phyloP scores from a whole-genome alignment of 92 coral and sea anemone genomes.

The Actinostola sp. region DNA sequence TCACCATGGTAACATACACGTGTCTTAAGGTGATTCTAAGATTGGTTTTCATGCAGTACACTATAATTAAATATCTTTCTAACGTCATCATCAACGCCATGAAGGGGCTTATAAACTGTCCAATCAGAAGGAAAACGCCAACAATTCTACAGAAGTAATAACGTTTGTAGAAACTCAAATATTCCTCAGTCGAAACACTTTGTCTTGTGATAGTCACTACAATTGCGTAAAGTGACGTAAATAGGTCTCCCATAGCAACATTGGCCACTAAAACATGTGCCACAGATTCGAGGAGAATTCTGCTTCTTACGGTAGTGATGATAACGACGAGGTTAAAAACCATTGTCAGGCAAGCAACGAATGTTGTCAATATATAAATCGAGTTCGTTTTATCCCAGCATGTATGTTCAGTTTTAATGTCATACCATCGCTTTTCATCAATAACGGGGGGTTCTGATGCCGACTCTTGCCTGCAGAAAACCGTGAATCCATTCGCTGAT shows the following conservation, averaged over 20 bases:
- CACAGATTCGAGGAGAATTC: conserved; percentile 1
- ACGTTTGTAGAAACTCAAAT: not conserved
- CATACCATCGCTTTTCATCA: too few species aligned
- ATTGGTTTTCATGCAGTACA: not conserved
- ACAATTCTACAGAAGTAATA: not conserved
- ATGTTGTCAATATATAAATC: too few species aligned
- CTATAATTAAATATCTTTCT: conserved; percentile 4
- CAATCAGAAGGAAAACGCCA: not conserved
- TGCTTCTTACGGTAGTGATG: conserved; percentile 11
- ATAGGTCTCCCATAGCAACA: conserved; percentile 41
- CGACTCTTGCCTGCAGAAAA: too few species aligned
- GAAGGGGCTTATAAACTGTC: not conserved
- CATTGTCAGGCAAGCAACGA: too few species aligned
- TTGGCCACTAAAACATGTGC: conserved; percentile 28
- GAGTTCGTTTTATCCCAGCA: too few species aligned
- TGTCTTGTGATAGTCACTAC: conserved; percentile 7
- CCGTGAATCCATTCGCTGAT: too few species aligned
- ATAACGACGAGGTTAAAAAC: conserved; percentile 26
- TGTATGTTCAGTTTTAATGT: too few species aligned
- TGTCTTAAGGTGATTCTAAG: not conserved
- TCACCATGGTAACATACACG: not conserved
- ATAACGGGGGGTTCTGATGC: too few species aligned
- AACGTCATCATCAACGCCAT: conserved; percentile 3
- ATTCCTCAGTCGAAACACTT: not conserved
- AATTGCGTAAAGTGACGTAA: conserved; percentile 21